Evolutionary conservation across 2,888 invertebrate species (phyloP).

Genomic region (Caenorhabditis sinica): DNA sequence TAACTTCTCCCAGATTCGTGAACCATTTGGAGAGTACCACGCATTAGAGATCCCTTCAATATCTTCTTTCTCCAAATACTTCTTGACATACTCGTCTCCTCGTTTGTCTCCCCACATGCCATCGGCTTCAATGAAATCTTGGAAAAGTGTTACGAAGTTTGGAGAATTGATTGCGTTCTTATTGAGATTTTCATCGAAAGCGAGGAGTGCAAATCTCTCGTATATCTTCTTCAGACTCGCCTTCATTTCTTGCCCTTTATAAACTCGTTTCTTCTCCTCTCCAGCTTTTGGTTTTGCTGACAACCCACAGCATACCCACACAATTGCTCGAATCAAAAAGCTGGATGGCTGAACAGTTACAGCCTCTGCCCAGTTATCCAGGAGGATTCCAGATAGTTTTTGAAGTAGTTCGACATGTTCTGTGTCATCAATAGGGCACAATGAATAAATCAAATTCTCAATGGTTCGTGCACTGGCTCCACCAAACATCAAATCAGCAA

Average conservation of each 20-base stretch:
- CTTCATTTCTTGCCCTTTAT: slow-evolving; percentile 49
- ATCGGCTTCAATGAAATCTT: slow-evolving; percentile 67
- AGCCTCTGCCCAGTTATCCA: slow-evolving; percentile 68
- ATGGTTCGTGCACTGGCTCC: slow-evolving; percentile 71
- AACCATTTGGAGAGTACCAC: slow-evolving; percentile 64
- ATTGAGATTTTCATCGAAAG: slow-evolving; percentile 63
- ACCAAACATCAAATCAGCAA: slow-evolving; percentile 69
- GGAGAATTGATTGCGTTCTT: slow-evolving; percentile 37
- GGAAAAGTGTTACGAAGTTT: slow-evolving; percentile 59
- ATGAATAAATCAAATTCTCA: slow-evolving; percentile 68
- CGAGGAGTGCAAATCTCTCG: slow-evolving; percentile 47
- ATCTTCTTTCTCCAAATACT: slow-evolving; percentile 51
- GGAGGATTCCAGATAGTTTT: slow-evolving; percentile 63
- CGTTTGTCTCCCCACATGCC: slow-evolving; percentile 47
- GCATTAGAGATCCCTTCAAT: slow-evolving; percentile 37
- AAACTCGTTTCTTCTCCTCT: slow-evolving; percentile 54
- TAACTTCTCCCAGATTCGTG: slow-evolving; percentile 73
- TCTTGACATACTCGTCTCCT: slow-evolving; percentile 55
- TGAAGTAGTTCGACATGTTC: slow-evolving; percentile 67
- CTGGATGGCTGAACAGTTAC: slow-evolving; percentile 55
- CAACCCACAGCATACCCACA: slow-evolving; percentile 65
- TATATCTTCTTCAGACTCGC: slow-evolving; percentile 50
- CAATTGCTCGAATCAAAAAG: slow-evolving; percentile 66
- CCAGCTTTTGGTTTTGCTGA: slow-evolving; percentile 19
- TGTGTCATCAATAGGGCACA: slow-evolving; percentile 53